Evolutionary conservation across 2,113 vertebrate species (phyloP).

Genomic region (Charina bottae): DNA sequence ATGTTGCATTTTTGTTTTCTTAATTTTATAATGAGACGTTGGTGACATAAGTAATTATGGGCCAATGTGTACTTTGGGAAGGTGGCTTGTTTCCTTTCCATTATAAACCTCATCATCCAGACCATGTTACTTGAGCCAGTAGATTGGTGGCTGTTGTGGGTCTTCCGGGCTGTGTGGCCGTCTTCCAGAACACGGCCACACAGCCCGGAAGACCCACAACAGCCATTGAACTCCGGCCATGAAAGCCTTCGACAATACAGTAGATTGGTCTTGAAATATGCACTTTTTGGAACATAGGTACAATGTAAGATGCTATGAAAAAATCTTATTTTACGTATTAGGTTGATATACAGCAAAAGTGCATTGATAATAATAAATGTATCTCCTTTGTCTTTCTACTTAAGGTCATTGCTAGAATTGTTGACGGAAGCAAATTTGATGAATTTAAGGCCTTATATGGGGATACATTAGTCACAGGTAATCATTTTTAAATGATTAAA

Average conservation of each 20-base stretch:
- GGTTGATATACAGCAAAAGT: neutral
- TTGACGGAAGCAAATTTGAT: constrained; percentile 95
- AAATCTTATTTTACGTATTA: neutral
- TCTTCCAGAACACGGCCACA: too few relatives aligned
- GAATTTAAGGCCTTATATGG: constrained; percentile 99
- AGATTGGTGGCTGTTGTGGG: too few relatives aligned
- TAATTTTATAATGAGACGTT: neutral
- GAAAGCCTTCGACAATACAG: too few relatives aligned
- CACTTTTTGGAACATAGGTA: constrained; percentile 2
- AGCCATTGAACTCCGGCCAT: too few relatives aligned
- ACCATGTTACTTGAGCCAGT: neutral
- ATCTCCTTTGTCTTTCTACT: constrained; percentile 55
- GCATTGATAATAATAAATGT: neutral
- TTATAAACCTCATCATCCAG: neutral
- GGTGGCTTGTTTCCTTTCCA: neutral
- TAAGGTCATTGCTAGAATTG: constrained; percentile 95
- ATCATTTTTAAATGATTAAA: neutral
- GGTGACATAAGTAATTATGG: neutral
- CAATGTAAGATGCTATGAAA: neutral
- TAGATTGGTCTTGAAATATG: neutral
- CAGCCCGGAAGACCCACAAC: too few relatives aligned
- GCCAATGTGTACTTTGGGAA: neutral
- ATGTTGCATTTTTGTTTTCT: neutral
- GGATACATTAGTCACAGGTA: constrained; percentile 96
- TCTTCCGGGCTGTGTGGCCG: too few relatives aligned